Percentiles rank a stretch among this genome's conserved stretches.
Conservation (phyloP, 37 sponge, comb jelly and placozoan genomes). For the Aplysina aerophoba region DNA sequence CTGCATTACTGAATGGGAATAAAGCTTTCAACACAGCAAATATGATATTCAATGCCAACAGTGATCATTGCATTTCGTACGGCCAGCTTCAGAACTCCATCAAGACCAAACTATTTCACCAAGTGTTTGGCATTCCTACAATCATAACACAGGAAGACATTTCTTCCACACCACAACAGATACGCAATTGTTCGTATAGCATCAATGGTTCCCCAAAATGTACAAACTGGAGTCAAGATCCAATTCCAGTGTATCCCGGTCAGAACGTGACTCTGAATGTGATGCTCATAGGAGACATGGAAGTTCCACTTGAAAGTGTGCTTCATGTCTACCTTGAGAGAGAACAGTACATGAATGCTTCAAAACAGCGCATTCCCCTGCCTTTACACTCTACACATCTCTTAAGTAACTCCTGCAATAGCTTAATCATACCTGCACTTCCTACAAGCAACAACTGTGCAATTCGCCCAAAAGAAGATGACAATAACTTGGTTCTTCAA, state of each 20-base stretch:
- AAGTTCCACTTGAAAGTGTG: background rate
- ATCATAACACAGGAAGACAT: background rate
- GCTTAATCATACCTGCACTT: background rate
- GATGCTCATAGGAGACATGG: slow-evolving; percentile 1
- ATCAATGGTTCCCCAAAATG: background rate
- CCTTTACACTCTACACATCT: background rate
- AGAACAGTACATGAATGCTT: background rate
- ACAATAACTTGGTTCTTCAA: background rate
- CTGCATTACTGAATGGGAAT: background rate
- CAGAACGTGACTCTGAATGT: background rate
- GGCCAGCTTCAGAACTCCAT: background rate
- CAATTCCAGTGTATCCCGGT: background rate
- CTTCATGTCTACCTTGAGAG: background rate
- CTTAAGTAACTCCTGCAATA: background rate
- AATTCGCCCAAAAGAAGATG: background rate
- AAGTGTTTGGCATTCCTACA: background rate
- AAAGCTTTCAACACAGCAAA: background rate
- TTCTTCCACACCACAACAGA: background rate
- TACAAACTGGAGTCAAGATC: background rate
- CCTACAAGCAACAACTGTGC: background rate
- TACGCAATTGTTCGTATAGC: background rate
- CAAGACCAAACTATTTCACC: background rate
- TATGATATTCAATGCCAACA: slow-evolving; percentile 23
- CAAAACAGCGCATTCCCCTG: background rate
- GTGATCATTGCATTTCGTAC: background rate